These are phyloP conservation scores for Jacana jacana DNA, from an alignment of 2,113 vertebrate species.

Conservation along the genomic window DNA sequence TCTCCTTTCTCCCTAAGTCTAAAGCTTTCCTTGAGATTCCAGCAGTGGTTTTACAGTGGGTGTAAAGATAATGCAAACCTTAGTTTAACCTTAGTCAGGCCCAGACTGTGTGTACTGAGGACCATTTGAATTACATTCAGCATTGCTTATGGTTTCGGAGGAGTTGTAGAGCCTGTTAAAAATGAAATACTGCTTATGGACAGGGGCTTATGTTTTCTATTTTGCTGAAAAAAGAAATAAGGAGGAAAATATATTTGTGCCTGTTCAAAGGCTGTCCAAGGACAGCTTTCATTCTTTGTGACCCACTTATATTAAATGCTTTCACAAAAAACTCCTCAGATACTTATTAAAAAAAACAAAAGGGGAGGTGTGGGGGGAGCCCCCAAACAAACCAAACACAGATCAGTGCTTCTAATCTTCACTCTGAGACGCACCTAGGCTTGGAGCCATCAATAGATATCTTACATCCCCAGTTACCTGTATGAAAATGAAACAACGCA, in stretches of 20 bases:
- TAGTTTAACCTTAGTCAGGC: neutral
- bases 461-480: neutral
- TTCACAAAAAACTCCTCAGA: slow-evolving; percentile 22
- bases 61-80: neutral
- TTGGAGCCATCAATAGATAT: slow-evolving; percentile 10
- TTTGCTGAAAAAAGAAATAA: neutral
- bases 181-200: neutral
- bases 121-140: neutral
- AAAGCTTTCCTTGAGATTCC: neutral
- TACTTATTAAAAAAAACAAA: neutral
- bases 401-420: slow-evolving; percentile 33
- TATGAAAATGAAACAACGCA: slow-evolving; percentile 31
- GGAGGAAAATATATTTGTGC: slow-evolving; percentile 1
- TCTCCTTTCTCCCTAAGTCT: neutral
- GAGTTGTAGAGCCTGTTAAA: neutral
- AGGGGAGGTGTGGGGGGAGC: too few species aligned
- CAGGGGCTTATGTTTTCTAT: slow-evolving; percentile 33
- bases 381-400: neutral
- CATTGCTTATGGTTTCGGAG: neutral
- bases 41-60: neutral
- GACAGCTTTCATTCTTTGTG: slow-evolving; percentile 63
- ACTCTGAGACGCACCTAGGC: slow-evolving; percentile 9
- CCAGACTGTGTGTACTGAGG: neutral
- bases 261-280: slow-evolving; percentile 56
- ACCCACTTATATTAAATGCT: slow-evolving; percentile 63